Conservation (phyloP, 2,888 invertebrate genomes). For the Andrena dorsata region DNA sequence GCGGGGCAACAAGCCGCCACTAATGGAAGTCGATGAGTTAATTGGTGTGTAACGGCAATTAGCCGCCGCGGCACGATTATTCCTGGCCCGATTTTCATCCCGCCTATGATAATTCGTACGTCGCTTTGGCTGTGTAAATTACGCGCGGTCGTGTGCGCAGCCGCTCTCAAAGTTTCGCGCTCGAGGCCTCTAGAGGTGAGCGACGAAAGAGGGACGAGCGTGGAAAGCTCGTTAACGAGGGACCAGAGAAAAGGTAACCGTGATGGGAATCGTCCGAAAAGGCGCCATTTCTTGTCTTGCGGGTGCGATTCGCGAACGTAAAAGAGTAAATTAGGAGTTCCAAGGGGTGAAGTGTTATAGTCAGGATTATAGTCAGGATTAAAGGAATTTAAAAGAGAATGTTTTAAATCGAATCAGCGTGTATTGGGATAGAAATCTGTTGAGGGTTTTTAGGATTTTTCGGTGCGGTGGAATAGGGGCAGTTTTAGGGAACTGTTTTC, state of each 20-base stretch:
- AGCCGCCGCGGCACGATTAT: constrained; percentile 64
- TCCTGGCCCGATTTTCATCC: constrained; percentile 60
- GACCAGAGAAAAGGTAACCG: not conserved
- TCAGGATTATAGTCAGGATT: too few relatives aligned
- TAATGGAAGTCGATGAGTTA: constrained; percentile 67
- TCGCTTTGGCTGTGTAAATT: constrained; percentile 68
- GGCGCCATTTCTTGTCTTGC: not conserved
- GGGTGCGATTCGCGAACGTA: not conserved
- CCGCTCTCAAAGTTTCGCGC: constrained; percentile 24
- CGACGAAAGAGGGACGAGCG: not conserved
- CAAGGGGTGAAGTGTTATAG: not conserved
- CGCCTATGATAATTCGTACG: constrained; percentile 65
- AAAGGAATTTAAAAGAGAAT: too few relatives aligned
- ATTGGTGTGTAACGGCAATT: constrained; percentile 69
- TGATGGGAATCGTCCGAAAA: not conserved
- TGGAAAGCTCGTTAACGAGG: not conserved
- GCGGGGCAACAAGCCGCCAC: constrained; percentile 39
- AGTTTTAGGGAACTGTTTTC: too few relatives aligned
- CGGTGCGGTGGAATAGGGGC: too few relatives aligned
- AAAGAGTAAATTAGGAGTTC: not conserved
- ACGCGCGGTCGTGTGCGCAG: constrained; percentile 20
- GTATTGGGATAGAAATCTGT: too few relatives aligned
- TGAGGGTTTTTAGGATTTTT: too few relatives aligned
- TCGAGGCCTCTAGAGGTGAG: not conserved
- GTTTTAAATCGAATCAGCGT: too few relatives aligned